Conservation (phyloP, 2,113 vertebrate genomes). For the Dipodomys spectabilis region DNA sequence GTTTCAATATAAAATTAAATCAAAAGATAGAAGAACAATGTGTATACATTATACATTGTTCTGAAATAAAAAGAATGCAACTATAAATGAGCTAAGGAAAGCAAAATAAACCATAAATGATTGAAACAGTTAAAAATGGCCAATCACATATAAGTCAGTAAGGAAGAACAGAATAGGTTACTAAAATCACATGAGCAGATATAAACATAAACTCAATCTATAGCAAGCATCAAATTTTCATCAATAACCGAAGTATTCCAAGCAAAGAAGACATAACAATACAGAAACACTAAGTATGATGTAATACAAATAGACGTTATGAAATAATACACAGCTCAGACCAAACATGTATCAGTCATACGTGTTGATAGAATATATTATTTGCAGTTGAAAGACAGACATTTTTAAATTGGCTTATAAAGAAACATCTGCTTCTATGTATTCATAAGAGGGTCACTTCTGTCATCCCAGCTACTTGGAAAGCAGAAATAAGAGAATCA, state of each 20-base stretch:
- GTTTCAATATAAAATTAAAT: neutral
- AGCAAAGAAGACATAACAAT: neutral
- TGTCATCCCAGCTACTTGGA: too few relatives aligned
- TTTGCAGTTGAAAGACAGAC: too few relatives aligned
- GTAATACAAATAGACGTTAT: neutral
- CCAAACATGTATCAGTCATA: neutral
- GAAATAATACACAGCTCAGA: neutral
- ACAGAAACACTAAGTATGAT: neutral
- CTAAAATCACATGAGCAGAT: neutral
- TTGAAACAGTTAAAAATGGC: neutral
- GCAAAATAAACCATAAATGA: neutral
- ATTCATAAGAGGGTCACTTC: neutral
- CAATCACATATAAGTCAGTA: neutral
- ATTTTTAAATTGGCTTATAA: neutral
- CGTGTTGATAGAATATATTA: too few relatives aligned
- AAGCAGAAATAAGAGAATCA: too few relatives aligned
- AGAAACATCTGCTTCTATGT: neutral
- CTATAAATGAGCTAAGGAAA: neutral
- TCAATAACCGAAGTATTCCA: neutral
- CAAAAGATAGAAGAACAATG: neutral
- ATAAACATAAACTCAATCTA: neutral
- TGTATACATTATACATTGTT: neutral
- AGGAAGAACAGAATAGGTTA: neutral
- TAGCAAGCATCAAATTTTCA: neutral
- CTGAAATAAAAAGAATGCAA: neutral